Conservation (phyloP, 2,113 vertebrate genomes). For the Aegithalos caudatus region DNA sequence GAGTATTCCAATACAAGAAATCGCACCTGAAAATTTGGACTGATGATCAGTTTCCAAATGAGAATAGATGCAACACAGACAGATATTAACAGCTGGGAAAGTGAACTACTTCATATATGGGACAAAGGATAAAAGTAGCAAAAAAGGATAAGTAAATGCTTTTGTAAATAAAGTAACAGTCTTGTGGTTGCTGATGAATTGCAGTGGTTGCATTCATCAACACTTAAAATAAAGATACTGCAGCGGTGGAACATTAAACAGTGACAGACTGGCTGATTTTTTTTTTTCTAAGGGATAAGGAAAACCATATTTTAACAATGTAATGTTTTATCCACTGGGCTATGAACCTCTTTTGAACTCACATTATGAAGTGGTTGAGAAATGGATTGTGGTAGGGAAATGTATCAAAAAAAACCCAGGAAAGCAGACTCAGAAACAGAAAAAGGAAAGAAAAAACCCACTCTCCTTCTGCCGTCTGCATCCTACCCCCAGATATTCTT, state of each 20-base stretch:
- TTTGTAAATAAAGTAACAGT: background rate
- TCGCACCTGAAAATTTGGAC: background rate
- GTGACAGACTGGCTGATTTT: background rate
- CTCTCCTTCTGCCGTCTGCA: background rate
- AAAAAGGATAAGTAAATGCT: background rate
- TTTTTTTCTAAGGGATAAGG: background rate
- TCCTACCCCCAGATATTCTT: background rate
- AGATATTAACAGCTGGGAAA: background rate
- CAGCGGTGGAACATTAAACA: background rate
- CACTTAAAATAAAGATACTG: background rate
- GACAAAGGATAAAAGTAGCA: background rate
- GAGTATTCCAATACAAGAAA: background rate
- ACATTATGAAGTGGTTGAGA: background rate
- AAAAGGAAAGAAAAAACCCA: background rate
- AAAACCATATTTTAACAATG: background rate
- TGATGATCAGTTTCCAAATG: background rate
- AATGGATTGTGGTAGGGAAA: background rate
- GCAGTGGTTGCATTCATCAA: background rate
- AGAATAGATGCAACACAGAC: background rate
- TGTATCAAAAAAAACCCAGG: background rate
- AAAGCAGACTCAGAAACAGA: background rate
- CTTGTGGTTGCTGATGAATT: background rate
- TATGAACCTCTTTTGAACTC: constrained; percentile 23
- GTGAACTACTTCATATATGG: background rate
- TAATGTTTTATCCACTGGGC: background rate